Percentiles rank a stretch among this genome's conserved stretches.
Evolutionary conservation across 2,888 invertebrate species (phyloP).

Genomic region (Buathra laborator): DNA sequence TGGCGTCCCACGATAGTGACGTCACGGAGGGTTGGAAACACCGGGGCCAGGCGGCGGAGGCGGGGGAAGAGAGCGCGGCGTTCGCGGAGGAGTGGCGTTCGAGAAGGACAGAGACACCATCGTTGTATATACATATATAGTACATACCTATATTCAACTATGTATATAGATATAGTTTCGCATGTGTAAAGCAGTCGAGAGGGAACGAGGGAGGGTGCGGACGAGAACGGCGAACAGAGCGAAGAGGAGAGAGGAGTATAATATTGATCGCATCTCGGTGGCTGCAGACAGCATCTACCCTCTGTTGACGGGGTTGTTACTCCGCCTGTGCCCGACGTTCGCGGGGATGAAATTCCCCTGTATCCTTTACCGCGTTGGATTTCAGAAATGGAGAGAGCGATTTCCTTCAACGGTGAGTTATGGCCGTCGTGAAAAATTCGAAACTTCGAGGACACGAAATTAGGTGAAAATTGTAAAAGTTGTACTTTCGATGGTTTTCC

Average conservation of each 20-base stretch:
- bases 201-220: constrained; percentile 68
- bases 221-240: constrained; percentile 61
- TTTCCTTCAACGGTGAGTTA: constrained; percentile 9
- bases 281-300: constrained; percentile 84
- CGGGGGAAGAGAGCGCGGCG: constrained; percentile 40
- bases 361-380: constrained; percentile 11
- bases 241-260: constrained; percentile 78
- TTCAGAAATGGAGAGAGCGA: neutral
- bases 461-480: constrained; percentile 17
- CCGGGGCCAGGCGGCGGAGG: constrained; percentile 6
- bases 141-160: constrained; percentile 24
- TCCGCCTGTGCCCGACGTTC: constrained; percentile 69
- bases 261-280: constrained; percentile 85
- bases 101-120: constrained; percentile 47
- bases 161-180: constrained; percentile 17
- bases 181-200: constrained; percentile 49
- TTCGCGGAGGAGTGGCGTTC: constrained; percentile 59
- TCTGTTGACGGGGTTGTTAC: constrained; percentile 84
- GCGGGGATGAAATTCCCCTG: constrained; percentile 49
- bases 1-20: constrained; percentile 85
- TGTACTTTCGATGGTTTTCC: neutral
- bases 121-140: constrained; percentile 29
- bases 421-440: neutral
- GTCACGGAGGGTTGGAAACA: constrained; percentile 77
- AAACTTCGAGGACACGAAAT: neutral